Percentiles rank a stretch among this genome's conserved stretches.
Evolutionary conservation across 2,797 vertebrate genomes (phyloP).

Genomic region (Vireo griseus): DNA sequence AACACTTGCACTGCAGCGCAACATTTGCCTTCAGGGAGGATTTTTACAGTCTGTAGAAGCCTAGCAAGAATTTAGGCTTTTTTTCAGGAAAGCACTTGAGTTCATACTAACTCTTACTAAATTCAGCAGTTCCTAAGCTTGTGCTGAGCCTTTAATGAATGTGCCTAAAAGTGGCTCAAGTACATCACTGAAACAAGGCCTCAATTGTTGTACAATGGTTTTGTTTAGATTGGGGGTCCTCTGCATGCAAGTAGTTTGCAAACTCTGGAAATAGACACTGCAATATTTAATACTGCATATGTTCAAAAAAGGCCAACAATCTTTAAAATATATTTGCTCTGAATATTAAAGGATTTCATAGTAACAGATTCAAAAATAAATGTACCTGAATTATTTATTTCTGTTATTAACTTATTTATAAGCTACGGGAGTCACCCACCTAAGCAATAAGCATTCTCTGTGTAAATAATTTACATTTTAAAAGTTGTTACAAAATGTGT

Average conservation of each 20-base stretch:
- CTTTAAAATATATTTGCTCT: not conserved
- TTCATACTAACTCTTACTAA: not conserved
- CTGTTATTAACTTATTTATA: constrained; percentile 27
- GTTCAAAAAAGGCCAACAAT: not conserved
- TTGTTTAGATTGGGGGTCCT: not conserved
- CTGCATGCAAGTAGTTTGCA: not conserved
- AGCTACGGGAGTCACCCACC: not conserved
- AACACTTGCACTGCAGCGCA: not conserved
- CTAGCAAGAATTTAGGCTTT: not conserved
- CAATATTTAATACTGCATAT: not conserved
- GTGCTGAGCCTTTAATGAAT: not conserved
- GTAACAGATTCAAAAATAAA: not conserved
- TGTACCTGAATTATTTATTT: constrained; percentile 11
- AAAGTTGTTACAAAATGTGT: not conserved
- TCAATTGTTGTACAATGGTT: not conserved
- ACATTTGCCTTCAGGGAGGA: not conserved
- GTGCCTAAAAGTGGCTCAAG: not conserved
- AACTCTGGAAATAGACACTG: not conserved
- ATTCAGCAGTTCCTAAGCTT: not conserved
- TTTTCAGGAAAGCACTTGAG: not conserved
- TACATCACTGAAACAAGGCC: not conserved
- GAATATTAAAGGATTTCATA: constrained; percentile 3
- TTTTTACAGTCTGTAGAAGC: not conserved
- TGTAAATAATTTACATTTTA: constrained; percentile 40
- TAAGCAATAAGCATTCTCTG: not conserved